phyloP scores from a whole-genome alignment of 2,888 invertebrate species.

The Seira sanloemensis region DNA sequence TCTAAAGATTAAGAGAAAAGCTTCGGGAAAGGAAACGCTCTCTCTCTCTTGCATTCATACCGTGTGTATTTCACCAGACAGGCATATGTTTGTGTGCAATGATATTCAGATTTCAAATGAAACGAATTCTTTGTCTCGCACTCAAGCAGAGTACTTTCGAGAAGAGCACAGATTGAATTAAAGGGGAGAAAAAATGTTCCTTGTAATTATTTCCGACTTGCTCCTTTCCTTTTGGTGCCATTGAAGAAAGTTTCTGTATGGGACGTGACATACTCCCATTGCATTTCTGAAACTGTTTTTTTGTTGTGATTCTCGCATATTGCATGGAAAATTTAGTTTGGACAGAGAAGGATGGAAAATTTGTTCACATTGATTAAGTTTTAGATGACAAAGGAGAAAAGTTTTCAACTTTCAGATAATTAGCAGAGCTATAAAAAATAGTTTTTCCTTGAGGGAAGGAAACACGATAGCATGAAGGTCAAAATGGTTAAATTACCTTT shows the following conservation, averaged over 20 bases:
- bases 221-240: too few species aligned
- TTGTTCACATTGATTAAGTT: background rate
- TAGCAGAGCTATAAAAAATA: constrained; percentile 37
- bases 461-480: background rate
- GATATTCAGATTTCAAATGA: background rate
- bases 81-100: background rate
- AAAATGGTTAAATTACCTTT: background rate
- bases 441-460: background rate
- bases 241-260: background rate
- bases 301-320: background rate
- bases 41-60: too few species aligned
- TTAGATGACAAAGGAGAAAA: background rate
- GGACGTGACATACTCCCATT: background rate
- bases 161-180: background rate
- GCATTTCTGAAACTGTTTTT: background rate
- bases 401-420: constrained; percentile 30
- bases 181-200: background rate
- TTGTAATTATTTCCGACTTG: background rate
- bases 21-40: too few species aligned
- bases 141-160: too few species aligned
- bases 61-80: background rate
- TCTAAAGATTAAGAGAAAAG: background rate
- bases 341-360: too few species aligned
- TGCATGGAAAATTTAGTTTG: too few species aligned
- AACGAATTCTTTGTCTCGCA: background rate